Percentiles rank a stretch among this genome's conserved stretches.
Evolutionary conservation across 2,113 vertebrate genomes (phyloP).

Genomic region (Monarcha castaneiventris): DNA sequence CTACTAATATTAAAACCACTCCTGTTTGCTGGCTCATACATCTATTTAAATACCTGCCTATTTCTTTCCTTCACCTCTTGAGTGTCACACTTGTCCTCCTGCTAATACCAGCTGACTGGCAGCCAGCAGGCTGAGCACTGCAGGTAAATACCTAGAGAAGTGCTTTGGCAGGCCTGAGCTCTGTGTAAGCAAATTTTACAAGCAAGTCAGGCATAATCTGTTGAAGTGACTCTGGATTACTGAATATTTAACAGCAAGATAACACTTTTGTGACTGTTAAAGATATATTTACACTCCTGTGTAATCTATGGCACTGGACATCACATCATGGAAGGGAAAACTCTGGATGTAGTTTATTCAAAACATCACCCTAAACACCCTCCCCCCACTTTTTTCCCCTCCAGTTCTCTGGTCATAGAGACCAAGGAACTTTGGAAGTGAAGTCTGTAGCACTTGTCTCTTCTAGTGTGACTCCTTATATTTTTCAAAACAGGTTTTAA

Average conservation of each 20-base stretch:
- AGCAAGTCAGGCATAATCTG: background rate
- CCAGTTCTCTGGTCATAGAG: background rate
- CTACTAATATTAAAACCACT: background rate
- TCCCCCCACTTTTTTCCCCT: rapidly evolving
- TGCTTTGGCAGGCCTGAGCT: background rate
- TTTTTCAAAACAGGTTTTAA: background rate
- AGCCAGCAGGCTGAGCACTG: background rate
- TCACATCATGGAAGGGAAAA: background rate
- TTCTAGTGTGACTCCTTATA: background rate
- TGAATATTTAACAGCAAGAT: background rate
- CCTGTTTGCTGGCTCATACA: background rate
- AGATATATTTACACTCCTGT: background rate
- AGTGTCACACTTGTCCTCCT: background rate
- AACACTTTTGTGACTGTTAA: background rate
- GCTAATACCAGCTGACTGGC: background rate
- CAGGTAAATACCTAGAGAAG: background rate
- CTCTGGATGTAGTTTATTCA: background rate
- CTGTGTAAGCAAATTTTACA: background rate
- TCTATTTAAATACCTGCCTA: background rate
- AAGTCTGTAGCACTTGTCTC: background rate
- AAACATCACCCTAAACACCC: background rate
- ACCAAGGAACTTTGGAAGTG: background rate
- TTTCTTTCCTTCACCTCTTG: conserved; percentile 3
- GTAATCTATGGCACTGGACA: background rate
- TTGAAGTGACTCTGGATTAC: background rate